These are phyloP conservation scores for Mimachlamys varia DNA, from an alignment of 2,888 invertebrate species.

Conservation along the genomic window DNA sequence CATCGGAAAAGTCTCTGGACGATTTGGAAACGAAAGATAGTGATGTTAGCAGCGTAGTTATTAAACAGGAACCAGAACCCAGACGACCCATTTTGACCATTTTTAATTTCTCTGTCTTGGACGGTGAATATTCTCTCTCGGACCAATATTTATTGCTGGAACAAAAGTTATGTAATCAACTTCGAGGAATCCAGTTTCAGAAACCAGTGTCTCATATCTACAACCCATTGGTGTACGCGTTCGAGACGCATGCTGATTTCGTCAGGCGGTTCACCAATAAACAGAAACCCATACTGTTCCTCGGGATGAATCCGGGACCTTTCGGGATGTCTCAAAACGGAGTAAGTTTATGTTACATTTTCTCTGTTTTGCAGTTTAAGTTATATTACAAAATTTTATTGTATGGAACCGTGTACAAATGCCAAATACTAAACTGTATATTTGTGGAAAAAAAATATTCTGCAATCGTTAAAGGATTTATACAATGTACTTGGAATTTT, in stretches of 20 bases:
- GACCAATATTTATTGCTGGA: slow-evolving; percentile 72
- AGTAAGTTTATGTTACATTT: slow-evolving; percentile 83
- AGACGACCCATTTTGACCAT: not conserved
- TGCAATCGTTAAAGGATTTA: too few relatives aligned
- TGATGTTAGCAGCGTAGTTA: not conserved
- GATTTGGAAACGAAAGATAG: not conserved
- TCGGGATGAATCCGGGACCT: slow-evolving; percentile 98
- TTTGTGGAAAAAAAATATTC: too few relatives aligned
- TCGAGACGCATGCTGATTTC: slow-evolving; percentile 89
- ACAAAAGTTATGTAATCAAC: slow-evolving; percentile 73
- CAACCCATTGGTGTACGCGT: slow-evolving; percentile 94
- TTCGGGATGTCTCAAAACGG: slow-evolving; percentile 98
- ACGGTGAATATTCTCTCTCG: slow-evolving; percentile 40
- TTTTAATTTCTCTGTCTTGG: not conserved
- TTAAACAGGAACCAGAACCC: not conserved
- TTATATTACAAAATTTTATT: too few relatives aligned
- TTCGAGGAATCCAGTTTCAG: slow-evolving; percentile 83
- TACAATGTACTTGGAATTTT: too few relatives aligned
- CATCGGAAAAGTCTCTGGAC: not conserved
- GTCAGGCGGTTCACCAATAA: slow-evolving; percentile 86
- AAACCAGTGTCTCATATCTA: slow-evolving; percentile 88
- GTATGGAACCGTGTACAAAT: too few relatives aligned
- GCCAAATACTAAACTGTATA: too few relatives aligned
- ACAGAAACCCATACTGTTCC: slow-evolving; percentile 89
- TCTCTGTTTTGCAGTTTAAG: too few relatives aligned